A percentile compares a stretch with the other conserved stretches of the same genome.
phyloP scores from a whole-genome alignment of 2,113 vertebrate species.

The Takifugu bimaculatus region DNA sequence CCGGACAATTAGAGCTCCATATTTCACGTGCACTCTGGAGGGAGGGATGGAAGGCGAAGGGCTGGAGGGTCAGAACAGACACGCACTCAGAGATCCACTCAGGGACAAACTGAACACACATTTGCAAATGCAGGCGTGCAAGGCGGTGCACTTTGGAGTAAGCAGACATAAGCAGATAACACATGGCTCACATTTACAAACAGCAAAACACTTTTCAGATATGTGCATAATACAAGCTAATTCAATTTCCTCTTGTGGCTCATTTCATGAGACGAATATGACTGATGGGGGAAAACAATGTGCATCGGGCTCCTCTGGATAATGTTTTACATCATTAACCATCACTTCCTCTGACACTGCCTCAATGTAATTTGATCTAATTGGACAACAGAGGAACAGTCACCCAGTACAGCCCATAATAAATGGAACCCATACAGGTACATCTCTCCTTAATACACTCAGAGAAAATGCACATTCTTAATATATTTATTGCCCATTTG shows the following conservation, averaged over 20 bases:
- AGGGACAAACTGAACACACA: conserved; percentile 16
- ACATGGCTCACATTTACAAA: conserved; percentile 26
- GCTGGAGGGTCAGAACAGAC: conserved; percentile 56
- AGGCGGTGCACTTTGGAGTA: not conserved
- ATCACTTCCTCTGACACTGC: conserved; percentile 32
- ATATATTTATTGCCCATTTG: conserved; percentile 43
- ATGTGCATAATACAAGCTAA: conserved; percentile 24
- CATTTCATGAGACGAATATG: conserved; percentile 26
- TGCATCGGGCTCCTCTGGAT: conserved; percentile 28
- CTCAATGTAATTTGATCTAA: conserved; percentile 49
- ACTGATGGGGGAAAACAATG: conserved; percentile 12
- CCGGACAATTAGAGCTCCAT: conserved; percentile 76
- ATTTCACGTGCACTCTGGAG: conserved; percentile 71
- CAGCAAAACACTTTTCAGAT: conserved; percentile 32
- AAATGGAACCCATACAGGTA: conserved; percentile 32
- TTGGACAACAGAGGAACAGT: conserved; percentile 46
- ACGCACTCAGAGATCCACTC: conserved; percentile 21
- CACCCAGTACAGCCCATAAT: conserved; percentile 10
- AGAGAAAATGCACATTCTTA: conserved; percentile 32
- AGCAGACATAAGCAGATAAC: conserved; percentile 17
- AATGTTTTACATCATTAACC: conserved; percentile 34
- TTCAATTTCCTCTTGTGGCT: conserved; percentile 30
- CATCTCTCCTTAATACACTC: conserved; percentile 21
- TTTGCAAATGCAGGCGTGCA: conserved; percentile 3
- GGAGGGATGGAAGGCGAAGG: conserved; percentile 50